phyloP scores from a whole-genome alignment of 2,888 invertebrate genomes.

The Apodemia zela region DNA sequence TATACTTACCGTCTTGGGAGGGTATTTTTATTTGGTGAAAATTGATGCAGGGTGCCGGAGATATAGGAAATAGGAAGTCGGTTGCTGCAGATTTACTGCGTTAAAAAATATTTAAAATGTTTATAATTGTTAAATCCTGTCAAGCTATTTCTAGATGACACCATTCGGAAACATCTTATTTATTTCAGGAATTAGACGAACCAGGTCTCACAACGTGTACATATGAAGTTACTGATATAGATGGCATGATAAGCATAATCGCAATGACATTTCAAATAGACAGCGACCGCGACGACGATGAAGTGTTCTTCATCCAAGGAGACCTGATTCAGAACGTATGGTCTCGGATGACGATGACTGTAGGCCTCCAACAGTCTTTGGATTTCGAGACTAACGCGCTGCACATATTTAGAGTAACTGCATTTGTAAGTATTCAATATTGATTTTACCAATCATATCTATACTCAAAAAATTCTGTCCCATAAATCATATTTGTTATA shows the following conservation, averaged over 20 bases:
- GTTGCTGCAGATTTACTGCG: too few relatives aligned
- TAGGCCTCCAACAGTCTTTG: conserved; percentile 48
- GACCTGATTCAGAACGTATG: conserved; percentile 41
- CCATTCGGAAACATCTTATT: conserved; percentile 15
- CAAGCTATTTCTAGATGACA: too few relatives aligned
- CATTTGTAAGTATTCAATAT: conserved; percentile 65
- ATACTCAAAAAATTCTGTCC: too few relatives aligned
- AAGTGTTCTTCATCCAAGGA: conserved; percentile 56
- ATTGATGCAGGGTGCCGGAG: too few relatives aligned
- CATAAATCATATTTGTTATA: too few relatives aligned
- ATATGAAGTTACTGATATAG: conserved; percentile 61
- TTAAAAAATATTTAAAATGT: too few relatives aligned
- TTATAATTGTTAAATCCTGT: too few relatives aligned
- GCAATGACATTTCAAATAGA: conserved; percentile 59
- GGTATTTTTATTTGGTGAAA: too few relatives aligned
- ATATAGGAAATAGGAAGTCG: too few relatives aligned
- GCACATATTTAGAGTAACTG: conserved; percentile 77
- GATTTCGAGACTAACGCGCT: conserved; percentile 70
- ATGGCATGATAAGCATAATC: conserved; percentile 65
- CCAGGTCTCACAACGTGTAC: conserved; percentile 54
- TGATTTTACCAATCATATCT: too few relatives aligned
- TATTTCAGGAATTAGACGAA: conserved; percentile 61
- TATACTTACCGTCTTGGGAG: too few relatives aligned
- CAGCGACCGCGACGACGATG: conserved; percentile 56
- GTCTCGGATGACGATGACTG: conserved; percentile 57